Conservation (phyloP, 1,140 invertebrate species). For the Trichogramma pretiosum region DNA sequence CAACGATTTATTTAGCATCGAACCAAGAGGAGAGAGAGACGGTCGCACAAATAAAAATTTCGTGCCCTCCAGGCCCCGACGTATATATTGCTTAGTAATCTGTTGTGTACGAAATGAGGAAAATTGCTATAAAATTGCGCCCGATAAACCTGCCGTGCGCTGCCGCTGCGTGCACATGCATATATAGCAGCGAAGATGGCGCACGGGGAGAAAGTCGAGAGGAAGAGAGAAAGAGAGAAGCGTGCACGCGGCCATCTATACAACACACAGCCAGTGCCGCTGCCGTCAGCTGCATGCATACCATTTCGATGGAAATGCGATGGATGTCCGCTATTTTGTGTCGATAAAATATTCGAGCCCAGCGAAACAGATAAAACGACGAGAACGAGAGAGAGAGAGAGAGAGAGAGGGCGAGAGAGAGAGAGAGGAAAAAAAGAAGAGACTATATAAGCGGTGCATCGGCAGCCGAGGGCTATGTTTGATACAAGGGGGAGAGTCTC, state of each 20-base stretch:
- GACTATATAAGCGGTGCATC: too few species aligned
- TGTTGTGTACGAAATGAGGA: conserved; percentile 37
- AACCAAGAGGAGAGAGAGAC: neutral
- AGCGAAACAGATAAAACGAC: conserved; percentile 23
- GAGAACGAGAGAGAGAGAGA: conserved; percentile 1
- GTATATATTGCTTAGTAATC: conserved; percentile 35
- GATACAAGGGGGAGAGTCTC: too few species aligned
- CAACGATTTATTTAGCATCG: too few species aligned
- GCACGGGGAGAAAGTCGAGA: conserved; percentile 16
- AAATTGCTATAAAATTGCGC: conserved; percentile 47
- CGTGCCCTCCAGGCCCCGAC: conserved; percentile 22
- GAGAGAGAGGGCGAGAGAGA: too few species aligned
- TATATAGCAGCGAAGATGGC: neutral
- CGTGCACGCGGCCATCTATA: conserved; percentile 5
- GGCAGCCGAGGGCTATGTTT: too few species aligned
- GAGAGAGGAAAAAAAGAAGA: too few species aligned
- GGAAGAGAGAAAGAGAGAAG: conserved; percentile 4
- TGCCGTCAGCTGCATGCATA: conserved; percentile 32
- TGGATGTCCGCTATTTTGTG: conserved; percentile 41
- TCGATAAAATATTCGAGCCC: conserved; percentile 39
- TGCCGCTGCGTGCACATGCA: too few species aligned
- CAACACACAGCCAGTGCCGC: too few species aligned
- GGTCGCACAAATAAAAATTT: conserved; percentile 4
- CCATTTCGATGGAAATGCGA: conserved; percentile 44
- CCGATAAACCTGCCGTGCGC: conserved; percentile 26